Evolutionary conservation across 2,113 vertebrate species (phyloP).

Genomic region (Odocoileus hemionus): DNA sequence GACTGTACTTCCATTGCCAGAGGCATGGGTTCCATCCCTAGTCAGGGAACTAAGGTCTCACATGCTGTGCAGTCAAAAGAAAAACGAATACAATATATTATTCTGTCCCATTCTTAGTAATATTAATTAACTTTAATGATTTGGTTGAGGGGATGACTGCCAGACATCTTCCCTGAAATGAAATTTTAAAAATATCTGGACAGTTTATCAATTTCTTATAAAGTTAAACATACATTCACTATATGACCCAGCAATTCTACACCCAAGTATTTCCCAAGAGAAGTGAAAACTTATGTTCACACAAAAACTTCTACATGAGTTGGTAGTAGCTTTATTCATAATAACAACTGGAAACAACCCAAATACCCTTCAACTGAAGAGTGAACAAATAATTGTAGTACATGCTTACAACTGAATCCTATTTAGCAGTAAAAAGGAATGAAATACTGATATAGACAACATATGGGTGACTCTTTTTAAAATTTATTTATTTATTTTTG

Average conservation of each 20-base stretch:
- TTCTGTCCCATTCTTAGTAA: not conserved
- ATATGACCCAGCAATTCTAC: not conserved
- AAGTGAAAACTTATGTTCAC: not conserved
- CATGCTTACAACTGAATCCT: not conserved
- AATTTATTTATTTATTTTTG: not conserved
- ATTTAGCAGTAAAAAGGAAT: not conserved
- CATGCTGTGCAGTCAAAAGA: not conserved
- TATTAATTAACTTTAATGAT: not conserved
- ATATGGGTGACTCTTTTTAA: not conserved
- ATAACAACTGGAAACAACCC: not conserved
- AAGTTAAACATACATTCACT: not conserved
- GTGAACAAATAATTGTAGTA: not conserved
- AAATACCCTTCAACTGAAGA: not conserved
- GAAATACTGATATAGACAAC: not conserved
- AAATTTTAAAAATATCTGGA: not conserved
- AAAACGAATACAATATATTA: not conserved
- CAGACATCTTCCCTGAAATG: not conserved
- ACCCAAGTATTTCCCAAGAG: not conserved
- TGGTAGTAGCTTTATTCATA: not conserved
- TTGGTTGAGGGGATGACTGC: not conserved
- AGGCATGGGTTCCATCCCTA: not conserved
- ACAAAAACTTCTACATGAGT: not conserved
- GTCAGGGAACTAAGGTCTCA: not conserved
- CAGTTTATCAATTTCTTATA: not conserved
- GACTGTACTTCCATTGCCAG: not conserved